Conservation (phyloP, 2,113 vertebrate genomes). For the Equus quagga region DNA sequence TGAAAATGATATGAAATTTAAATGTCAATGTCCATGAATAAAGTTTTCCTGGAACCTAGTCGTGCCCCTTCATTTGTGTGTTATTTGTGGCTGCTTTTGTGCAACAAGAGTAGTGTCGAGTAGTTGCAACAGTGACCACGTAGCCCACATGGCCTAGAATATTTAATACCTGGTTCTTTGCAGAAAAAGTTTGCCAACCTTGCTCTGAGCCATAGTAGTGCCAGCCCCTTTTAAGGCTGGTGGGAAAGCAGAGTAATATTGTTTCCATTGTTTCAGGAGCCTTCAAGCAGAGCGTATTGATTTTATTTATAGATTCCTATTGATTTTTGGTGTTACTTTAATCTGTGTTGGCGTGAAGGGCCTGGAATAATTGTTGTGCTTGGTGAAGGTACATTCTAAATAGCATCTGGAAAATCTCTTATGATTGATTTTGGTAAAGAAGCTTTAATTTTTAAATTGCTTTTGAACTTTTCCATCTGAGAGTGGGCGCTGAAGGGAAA, state of each 20-base stretch:
- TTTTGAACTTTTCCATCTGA: slow-evolving; percentile 55
- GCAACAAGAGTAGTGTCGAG: not conserved
- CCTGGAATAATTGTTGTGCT: slow-evolving; percentile 54
- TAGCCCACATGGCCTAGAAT: not conserved
- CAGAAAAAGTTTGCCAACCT: not conserved
- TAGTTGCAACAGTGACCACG: not conserved
- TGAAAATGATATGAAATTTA: slow-evolving; percentile 4
- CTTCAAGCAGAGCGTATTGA: slow-evolving; percentile 30
- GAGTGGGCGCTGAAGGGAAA: not conserved
- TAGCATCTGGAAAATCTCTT: slow-evolving; percentile 60
- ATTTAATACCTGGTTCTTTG: not conserved
- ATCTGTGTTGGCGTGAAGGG: slow-evolving; percentile 46
- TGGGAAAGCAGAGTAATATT: slow-evolving; percentile 28
- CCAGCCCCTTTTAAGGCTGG: not conserved
- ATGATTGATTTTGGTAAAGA: slow-evolving; percentile 63
- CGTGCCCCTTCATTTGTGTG: not conserved
- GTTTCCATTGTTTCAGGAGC: slow-evolving; percentile 57
- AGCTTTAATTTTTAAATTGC: slow-evolving; percentile 75
- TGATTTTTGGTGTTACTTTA: slow-evolving; percentile 69
- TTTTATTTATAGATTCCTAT: slow-evolving; percentile 63
- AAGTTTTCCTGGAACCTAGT: not conserved
- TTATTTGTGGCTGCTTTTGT: not conserved
- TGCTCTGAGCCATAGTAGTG: not conserved
- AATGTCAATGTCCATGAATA: not conserved
- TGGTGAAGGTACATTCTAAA: slow-evolving; percentile 61